Percentiles rank a stretch among this genome's conserved stretches.
phyloP scores from a whole-genome alignment of 1,140 invertebrate species.

The Brachionus angularis region DNA sequence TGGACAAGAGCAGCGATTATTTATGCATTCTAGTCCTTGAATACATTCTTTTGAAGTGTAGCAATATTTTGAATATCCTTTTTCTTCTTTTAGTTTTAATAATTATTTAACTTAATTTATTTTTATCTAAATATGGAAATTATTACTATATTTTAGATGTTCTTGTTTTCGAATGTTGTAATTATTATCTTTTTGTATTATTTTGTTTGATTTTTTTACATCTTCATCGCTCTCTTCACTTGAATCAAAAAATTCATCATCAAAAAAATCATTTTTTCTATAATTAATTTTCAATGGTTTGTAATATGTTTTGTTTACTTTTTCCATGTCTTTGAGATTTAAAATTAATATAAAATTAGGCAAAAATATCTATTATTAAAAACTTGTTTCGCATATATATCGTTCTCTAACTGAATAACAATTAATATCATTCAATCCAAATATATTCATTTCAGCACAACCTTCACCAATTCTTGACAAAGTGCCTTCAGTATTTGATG shows the following conservation, averaged over 20 bases:
- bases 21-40: neutral
- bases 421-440: neutral
- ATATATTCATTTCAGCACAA: neutral
- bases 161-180: too few relatives aligned
- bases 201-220: neutral
- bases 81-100: neutral
- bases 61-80: neutral
- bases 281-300: too few relatives aligned
- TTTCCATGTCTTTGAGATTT: neutral
- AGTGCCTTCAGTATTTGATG: neutral
- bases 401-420: neutral
- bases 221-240: neutral
- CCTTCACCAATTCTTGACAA: neutral
- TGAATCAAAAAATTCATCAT: too few relatives aligned
- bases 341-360: neutral
- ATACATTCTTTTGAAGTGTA: neutral
- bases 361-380: neutral
- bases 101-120: too few relatives aligned
- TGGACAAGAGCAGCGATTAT: neutral
- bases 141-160: too few relatives aligned
- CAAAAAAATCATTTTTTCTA: too few relatives aligned
- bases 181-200: too few relatives aligned
- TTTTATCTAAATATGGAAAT: too few relatives aligned
- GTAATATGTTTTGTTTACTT: too few relatives aligned
- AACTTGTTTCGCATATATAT: neutral